phyloP scores from a whole-genome alignment of 2,888 invertebrate species.

The Acrocera orbiculus region DNA sequence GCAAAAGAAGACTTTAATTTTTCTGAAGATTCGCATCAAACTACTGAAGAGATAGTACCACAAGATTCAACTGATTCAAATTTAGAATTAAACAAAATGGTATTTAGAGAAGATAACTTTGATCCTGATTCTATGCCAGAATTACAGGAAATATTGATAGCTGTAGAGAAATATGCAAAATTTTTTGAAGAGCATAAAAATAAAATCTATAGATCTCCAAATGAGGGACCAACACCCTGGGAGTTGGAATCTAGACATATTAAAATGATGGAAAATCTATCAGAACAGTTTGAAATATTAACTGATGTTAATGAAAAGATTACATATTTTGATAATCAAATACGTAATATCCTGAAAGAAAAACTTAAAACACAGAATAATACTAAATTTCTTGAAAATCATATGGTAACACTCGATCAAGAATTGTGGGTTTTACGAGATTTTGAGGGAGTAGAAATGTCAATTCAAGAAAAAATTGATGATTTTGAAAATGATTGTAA shows the following conservation, averaged over 20 bases:
- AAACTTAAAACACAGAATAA: slow-evolving; percentile 41
- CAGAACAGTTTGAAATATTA: slow-evolving; percentile 49
- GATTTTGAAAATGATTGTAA: neutral
- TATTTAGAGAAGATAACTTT: no score
- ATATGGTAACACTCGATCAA: slow-evolving; percentile 48
- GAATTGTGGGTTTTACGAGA: slow-evolving; percentile 57
- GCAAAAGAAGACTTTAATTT: no score
- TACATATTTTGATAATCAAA: slow-evolving; percentile 44
- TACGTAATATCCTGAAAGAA: slow-evolving; percentile 37
- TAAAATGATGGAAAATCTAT: slow-evolving; percentile 33
- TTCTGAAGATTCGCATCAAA: no score
- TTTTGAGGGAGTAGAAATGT: slow-evolving; percentile 52
- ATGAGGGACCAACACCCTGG: slow-evolving; percentile 14
- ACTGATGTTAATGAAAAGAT: slow-evolving; percentile 40
- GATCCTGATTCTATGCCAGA: no score
- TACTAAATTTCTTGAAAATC: slow-evolving; percentile 41
- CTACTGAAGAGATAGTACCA: no score
- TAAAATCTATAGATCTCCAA: no score
- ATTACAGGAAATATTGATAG: no score
- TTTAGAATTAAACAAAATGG: no score
- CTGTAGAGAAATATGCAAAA: no score
- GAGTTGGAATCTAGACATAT: slow-evolving; percentile 18
- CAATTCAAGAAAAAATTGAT: slow-evolving; percentile 39
- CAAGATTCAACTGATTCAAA: no score
- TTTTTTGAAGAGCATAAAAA: no score